A percentile compares a stretch with the other conserved stretches of the same genome.
Conservation (phyloP, 1,140 invertebrate species). For the Drosophila ohnishii region DNA sequence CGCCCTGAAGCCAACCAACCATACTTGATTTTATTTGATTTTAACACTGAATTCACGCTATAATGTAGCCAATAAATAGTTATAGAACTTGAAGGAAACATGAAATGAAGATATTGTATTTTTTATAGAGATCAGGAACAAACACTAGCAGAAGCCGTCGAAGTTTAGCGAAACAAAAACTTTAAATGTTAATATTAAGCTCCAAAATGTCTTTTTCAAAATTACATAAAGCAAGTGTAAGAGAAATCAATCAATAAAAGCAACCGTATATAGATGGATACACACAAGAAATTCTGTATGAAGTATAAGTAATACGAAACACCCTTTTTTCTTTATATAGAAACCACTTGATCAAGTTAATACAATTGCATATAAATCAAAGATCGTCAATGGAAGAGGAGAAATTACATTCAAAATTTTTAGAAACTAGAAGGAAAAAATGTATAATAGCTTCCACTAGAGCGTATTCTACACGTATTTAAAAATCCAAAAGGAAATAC, state of each 20-base stretch:
- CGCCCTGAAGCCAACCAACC: conserved; percentile 43
- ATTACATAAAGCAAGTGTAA: conserved; percentile 33
- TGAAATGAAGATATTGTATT: conserved; percentile 63
- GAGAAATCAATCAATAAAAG: conserved; percentile 45
- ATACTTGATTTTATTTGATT: conserved; percentile 32
- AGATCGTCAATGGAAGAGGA: not conserved
- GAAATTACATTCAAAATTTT: conserved; percentile 27
- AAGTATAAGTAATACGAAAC: conserved; percentile 23
- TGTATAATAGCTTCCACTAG: conserved; percentile 69
- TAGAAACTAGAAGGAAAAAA: conserved; percentile 27
- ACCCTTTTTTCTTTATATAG: conserved; percentile 2
- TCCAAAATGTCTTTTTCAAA: conserved; percentile 41
- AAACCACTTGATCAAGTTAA: not conserved
- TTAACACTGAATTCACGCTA: conserved; percentile 37
- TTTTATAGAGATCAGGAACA: conserved; percentile 58
- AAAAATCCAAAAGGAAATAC: conserved; percentile 7
- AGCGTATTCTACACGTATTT: conserved; percentile 38
- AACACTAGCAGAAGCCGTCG: conserved; percentile 30
- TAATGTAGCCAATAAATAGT: conserved; percentile 54
- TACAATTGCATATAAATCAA: conserved; percentile 7
- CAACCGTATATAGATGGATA: conserved; percentile 27
- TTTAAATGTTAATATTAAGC: conserved; percentile 53
- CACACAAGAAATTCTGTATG: conserved; percentile 28
- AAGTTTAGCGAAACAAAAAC: conserved; percentile 27
- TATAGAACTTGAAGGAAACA: conserved; percentile 50